These are phyloP conservation scores for Panthera leo DNA, from an alignment of 2,113 vertebrate species.

Conservation along the genomic window DNA sequence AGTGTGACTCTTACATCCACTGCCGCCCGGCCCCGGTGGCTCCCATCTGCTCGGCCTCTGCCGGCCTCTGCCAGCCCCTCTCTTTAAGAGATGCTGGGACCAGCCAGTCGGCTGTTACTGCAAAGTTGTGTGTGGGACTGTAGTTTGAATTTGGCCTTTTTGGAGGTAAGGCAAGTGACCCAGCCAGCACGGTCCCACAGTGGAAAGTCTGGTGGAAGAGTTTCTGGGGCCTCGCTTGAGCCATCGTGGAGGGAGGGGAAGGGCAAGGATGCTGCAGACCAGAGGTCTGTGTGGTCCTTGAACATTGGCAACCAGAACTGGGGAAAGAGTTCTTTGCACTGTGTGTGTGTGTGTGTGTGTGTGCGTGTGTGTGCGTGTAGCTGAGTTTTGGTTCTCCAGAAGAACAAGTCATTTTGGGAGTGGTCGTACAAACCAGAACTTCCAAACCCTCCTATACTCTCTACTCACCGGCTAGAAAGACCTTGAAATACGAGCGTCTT, in stretches of 20 bases:
- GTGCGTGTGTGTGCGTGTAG: neutral
- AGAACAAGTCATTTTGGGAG: neutral
- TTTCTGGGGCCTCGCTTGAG: neutral
- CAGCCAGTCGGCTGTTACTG: slow-evolving; percentile 1
- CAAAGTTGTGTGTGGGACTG: neutral
- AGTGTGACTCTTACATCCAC: neutral
- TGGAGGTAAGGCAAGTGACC: neutral
- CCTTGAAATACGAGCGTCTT: neutral
- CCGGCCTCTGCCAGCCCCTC: slow-evolving; percentile 18
- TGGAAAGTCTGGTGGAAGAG: neutral
- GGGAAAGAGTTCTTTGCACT: neutral
- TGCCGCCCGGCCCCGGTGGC: neutral
- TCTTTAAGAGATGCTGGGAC: neutral
- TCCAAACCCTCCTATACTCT: neutral
- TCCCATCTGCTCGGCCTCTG: slow-evolving; percentile 61
- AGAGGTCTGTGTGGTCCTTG: neutral
- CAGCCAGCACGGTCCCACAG: accelerated
- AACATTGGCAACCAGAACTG: neutral
- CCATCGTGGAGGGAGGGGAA: accelerated
- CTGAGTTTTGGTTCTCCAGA: neutral
- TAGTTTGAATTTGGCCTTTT: neutral
- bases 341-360: too few relatives aligned
- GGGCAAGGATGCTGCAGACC: neutral
- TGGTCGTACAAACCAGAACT: neutral
- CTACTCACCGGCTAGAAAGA: neutral